A percentile compares a stretch with the other conserved stretches of the same genome.
phyloP scores from a whole-genome alignment of 1,140 invertebrate species.

The Conus betulinus region DNA sequence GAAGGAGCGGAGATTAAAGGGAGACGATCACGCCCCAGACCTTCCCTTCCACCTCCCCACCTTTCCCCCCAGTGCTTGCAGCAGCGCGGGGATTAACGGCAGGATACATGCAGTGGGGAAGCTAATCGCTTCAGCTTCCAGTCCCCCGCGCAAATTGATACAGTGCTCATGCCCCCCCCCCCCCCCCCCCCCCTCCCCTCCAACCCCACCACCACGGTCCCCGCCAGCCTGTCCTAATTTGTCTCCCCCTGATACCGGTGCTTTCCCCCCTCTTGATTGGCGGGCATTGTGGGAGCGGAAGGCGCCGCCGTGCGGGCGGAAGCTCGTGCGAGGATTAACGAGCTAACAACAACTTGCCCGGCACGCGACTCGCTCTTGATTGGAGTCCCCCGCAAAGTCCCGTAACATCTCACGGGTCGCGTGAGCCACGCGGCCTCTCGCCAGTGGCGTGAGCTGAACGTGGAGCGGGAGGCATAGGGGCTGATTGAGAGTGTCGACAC shows the following conservation, averaged over 20 bases:
- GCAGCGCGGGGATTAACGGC: background rate
- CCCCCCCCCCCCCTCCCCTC: background rate
- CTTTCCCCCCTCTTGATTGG: conserved; percentile 23
- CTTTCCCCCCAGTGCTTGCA: background rate
- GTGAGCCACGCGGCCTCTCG: conserved; percentile 36
- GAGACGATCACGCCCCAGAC: background rate
- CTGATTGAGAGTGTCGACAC: conserved; percentile 11
- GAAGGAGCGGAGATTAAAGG: background rate
- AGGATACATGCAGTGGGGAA: background rate
- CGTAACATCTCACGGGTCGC: conserved; percentile 31
- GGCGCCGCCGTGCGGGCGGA: conserved; percentile 31
- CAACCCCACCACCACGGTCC: background rate
- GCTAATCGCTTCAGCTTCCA: background rate
- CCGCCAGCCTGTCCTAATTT: conserved; percentile 1
- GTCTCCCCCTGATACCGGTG: conserved; percentile 31
- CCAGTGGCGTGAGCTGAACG: conserved; percentile 21
- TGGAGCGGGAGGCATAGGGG: conserved; percentile 9
- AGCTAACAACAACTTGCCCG: background rate
- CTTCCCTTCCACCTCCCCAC: background rate
- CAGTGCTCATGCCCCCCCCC: background rate
- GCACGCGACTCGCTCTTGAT: conserved; percentile 26
- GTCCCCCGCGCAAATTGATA: background rate
- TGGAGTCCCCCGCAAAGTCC: conserved; percentile 29
- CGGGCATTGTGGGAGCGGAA: background rate
- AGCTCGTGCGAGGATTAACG: conserved; percentile 26